Percentiles rank a stretch among this genome's conserved stretches.
Evolutionary conservation across 92 coral and sea anemone species (phyloP).

Genomic region (Scolanthus callimorphus): DNA sequence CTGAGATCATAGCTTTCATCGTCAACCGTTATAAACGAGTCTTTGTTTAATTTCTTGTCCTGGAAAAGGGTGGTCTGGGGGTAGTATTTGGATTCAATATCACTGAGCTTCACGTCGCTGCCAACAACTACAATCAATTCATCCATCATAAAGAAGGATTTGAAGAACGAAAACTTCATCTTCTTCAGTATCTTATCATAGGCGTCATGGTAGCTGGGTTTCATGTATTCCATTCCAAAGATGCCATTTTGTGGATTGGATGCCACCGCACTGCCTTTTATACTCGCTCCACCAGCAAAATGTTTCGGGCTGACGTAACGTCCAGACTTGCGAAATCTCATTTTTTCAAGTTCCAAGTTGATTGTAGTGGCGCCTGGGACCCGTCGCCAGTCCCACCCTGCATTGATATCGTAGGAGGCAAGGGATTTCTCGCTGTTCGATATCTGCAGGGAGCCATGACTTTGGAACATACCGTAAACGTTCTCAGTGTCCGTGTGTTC

Average conservation of each 20-base stretch:
- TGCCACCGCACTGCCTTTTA: slow-evolving; percentile 28
- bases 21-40: too few species aligned
- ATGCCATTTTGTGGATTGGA: slow-evolving; percentile 40
- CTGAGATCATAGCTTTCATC: too few species aligned
- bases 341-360: slow-evolving; percentile 7
- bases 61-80: slow-evolving; percentile 70
- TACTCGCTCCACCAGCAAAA: slow-evolving; percentile 56
- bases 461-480: slow-evolving; percentile 37
- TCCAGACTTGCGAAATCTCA: slow-evolving; percentile 2
- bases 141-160: slow-evolving; percentile 61
- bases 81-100: slow-evolving; percentile 3
- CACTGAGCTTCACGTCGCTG: slow-evolving; percentile 32
- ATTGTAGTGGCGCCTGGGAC: slow-evolving; percentile 55
- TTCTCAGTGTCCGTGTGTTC: slow-evolving; percentile 33
- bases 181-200: not conserved
- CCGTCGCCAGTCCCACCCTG: slow-evolving; percentile 65
- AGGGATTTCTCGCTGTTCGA: slow-evolving; percentile 51
- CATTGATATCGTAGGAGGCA: slow-evolving; percentile 10
- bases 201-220: slow-evolving; percentile 26
- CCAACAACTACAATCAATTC: slow-evolving; percentile 58
- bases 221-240: slow-evolving; percentile 62
- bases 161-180: slow-evolving; percentile 39
- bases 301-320: slow-evolving; percentile 36
- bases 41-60: too few species aligned
- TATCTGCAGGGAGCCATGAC: slow-evolving; percentile 58